These are phyloP conservation scores for Siphamia tubifer DNA, from an alignment of 2,113 vertebrate genomes.

Conservation along the genomic window DNA sequence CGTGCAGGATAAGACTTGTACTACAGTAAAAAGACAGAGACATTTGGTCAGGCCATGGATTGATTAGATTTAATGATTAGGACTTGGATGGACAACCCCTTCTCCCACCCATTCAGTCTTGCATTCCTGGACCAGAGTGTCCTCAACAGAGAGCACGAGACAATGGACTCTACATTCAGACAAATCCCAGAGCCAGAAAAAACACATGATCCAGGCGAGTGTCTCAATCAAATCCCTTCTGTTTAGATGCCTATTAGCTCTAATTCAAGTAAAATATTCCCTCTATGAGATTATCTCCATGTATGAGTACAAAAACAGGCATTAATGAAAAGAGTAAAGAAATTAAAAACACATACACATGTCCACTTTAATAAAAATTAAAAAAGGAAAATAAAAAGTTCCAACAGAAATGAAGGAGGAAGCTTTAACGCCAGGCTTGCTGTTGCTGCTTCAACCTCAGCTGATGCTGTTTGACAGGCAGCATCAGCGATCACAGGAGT, in stretches of 20 bases:
- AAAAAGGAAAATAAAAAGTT: conserved; percentile 29
- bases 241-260: conserved; percentile 40
- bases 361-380: conserved; percentile 65
- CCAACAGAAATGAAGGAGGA: conserved; percentile 45
- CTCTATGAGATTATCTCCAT: conserved; percentile 30
- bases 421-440: conserved; percentile 36
- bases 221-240: conserved; percentile 42
- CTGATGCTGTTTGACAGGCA: conserved; percentile 1
- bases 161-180: conserved; percentile 58
- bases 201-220: conserved; percentile 51
- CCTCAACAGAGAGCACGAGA: conserved; percentile 49
- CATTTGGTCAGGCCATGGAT: conserved; percentile 54
- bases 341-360: conserved; percentile 49
- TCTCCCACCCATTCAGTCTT: conserved; percentile 30
- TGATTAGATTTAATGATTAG: conserved; percentile 78
- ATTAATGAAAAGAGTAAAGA: conserved; percentile 50
- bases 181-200: conserved; percentile 43
- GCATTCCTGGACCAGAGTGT: conserved; percentile 60
- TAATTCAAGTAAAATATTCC: conserved; percentile 66
- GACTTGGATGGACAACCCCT: conserved; percentile 52
- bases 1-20: neutral
- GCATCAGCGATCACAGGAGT: conserved; percentile 31
- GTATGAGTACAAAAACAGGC: conserved; percentile 60
- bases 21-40: conserved; percentile 53
- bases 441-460: conserved; percentile 28